phyloP scores from a whole-genome alignment of 2,797 vertebrate species.

The Aldrovandia affinis region DNA sequence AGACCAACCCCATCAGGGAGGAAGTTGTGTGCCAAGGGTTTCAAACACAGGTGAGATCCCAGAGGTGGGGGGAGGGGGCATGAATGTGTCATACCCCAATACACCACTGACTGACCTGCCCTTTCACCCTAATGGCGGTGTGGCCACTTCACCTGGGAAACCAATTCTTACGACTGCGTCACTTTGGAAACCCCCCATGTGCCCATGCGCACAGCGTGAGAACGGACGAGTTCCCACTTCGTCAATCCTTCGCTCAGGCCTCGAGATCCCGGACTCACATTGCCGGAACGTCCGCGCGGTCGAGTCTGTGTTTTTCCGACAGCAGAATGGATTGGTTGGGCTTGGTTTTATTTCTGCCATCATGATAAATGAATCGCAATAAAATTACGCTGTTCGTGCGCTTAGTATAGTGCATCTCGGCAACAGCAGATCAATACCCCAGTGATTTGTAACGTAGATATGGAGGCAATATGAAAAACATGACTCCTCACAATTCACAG shows the following conservation, averaged over 20 bases:
- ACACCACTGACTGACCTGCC: too few relatives aligned
- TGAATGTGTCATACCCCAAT: too few relatives aligned
- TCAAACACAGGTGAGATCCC: too few relatives aligned
- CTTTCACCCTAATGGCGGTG: too few relatives aligned
- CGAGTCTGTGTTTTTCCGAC: neutral
- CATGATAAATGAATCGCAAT: slow-evolving; percentile 77
- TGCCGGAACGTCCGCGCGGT: neutral
- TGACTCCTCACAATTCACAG: slow-evolving; percentile 62
- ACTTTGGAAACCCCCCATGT: too few relatives aligned
- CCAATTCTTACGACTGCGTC: too few relatives aligned
- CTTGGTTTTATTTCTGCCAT: slow-evolving; percentile 74
- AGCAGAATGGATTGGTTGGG: slow-evolving; percentile 44
- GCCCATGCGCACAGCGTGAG: too few relatives aligned
- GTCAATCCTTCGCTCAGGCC: neutral
- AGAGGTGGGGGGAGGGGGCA: too few relatives aligned
- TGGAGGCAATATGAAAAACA: slow-evolving; percentile 60
- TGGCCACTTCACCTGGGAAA: too few relatives aligned
- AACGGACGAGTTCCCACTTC: too few relatives aligned
- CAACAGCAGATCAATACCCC: slow-evolving; percentile 75
- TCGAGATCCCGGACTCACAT: neutral
- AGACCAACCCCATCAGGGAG: too few relatives aligned
- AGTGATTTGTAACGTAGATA: slow-evolving; percentile 67
- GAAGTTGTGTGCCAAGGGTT: too few relatives aligned
- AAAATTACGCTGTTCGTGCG: slow-evolving; percentile 75
- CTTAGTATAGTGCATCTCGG: slow-evolving; percentile 74